Percentiles rank a stretch among this genome's conserved stretches.
phyloP scores from a whole-genome alignment of 1,140 invertebrate species.

The Heterodera carotae region DNA sequence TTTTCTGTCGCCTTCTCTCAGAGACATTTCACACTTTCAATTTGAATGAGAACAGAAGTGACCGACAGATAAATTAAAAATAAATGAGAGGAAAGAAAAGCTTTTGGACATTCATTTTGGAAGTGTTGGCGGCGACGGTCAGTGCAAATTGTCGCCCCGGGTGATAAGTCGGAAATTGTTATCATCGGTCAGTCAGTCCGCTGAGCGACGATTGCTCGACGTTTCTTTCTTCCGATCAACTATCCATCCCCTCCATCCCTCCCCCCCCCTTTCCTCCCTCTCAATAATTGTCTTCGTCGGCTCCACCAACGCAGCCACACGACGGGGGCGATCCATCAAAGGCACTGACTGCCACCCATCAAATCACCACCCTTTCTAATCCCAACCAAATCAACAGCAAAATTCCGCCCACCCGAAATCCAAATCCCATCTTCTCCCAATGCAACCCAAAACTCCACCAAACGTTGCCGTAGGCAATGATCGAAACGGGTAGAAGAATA shows the following conservation, averaged over 20 bases:
- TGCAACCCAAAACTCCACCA: neutral
- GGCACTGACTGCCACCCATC: neutral
- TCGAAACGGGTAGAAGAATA: neutral
- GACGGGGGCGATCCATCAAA: neutral
- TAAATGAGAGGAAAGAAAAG: too few species aligned
- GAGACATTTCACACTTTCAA: too few species aligned
- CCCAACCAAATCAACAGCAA: neutral
- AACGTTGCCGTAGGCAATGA: neutral
- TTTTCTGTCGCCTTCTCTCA: too few species aligned
- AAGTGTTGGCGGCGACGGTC: neutral
- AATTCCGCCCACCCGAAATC: neutral
- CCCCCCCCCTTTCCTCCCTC: too few species aligned
- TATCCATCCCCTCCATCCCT: neutral
- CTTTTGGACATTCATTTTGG: neutral
- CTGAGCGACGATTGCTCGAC: neutral
- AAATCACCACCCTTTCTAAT: neutral
- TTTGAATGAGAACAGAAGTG: too few species aligned
- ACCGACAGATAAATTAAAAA: neutral
- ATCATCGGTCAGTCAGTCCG: neutral
- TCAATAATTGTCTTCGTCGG: neutral
- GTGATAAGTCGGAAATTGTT: constrained; percentile 13
- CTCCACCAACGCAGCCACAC: neutral
- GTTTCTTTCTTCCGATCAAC: neutral
- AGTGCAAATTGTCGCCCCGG: neutral
- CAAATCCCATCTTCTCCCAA: neutral